phyloP scores from a whole-genome alignment of 1,140 invertebrate species.

The Tetranychus cinnabarinus region DNA sequence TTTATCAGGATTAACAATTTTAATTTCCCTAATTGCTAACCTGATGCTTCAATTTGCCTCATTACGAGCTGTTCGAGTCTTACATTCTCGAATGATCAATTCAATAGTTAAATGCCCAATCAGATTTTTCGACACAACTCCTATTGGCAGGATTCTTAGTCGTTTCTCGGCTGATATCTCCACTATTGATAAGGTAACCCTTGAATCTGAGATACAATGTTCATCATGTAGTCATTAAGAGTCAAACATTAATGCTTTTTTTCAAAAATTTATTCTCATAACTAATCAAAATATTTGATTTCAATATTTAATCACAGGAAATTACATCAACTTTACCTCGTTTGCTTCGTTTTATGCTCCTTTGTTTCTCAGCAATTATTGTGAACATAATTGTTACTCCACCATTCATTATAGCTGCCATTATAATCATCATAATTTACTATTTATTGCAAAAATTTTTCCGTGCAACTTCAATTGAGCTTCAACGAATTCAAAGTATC shows the following conservation, averaged over 20 bases:
- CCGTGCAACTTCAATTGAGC: constrained; percentile 27
- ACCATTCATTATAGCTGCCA: constrained; percentile 38
- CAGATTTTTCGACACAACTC: constrained; percentile 36
- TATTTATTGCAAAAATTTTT: constrained; percentile 29
- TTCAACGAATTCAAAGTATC: constrained; percentile 29
- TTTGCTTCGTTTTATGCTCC: constrained; percentile 39
- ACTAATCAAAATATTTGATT: too few species aligned
- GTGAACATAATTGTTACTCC: constrained; percentile 42
- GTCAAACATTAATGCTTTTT: neutral
- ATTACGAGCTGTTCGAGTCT: constrained; percentile 17
- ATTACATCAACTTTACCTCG: constrained; percentile 44
- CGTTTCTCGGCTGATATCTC: constrained; percentile 29
- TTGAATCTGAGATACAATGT: neutral
- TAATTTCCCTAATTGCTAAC: constrained; percentile 18
- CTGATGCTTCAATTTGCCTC: constrained; percentile 18
- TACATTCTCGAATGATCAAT: constrained; percentile 31
- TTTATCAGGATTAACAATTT: constrained; percentile 16
- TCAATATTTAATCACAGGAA: constrained; percentile 30
- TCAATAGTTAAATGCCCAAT: constrained; percentile 34
- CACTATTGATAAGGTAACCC: constrained; percentile 6
- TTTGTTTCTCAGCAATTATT: constrained; percentile 42
- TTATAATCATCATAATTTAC: constrained; percentile 32
- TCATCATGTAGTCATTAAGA: neutral
- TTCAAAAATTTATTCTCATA: neutral
- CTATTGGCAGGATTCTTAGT: constrained; percentile 29